These are phyloP conservation scores for Chaitophorus viminalis DNA, from an alignment of 2,888 invertebrate genomes.

Conservation along the genomic window DNA sequence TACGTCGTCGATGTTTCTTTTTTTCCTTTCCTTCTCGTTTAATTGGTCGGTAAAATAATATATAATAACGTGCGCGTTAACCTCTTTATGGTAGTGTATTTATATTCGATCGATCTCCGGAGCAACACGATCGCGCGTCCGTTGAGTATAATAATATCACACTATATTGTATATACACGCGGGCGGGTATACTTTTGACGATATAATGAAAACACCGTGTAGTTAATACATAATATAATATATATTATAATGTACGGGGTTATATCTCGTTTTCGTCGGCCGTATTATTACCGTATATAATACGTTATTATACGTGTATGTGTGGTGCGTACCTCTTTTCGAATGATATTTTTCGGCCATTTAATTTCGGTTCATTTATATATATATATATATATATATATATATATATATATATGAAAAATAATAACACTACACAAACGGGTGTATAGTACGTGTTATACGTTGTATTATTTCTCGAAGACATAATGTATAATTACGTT, in stretches of 20 bases:
- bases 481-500: no score
- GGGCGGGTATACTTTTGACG: background rate
- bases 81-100: no score
- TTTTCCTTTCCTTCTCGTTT: background rate
- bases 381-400: background rate
- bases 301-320: background rate
- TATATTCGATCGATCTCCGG: background rate
- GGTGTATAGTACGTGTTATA: background rate
- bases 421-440: background rate
- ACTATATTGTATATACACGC: no score
- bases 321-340: background rate
- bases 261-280: background rate
- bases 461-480: background rate
- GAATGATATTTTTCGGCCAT: slow-evolving; percentile 43
- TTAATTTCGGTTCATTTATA: slow-evolving; percentile 39
- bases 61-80: background rate
- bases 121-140: no score
- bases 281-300: background rate
- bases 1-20: background rate
- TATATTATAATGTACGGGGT: no score
- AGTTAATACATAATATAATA: no score
- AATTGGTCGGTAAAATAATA: no score
- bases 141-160: no score
- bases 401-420: background rate
- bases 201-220: background rate